Conservation (phyloP, 2,797 vertebrate genomes). For the Myripristis jacobus region DNA sequence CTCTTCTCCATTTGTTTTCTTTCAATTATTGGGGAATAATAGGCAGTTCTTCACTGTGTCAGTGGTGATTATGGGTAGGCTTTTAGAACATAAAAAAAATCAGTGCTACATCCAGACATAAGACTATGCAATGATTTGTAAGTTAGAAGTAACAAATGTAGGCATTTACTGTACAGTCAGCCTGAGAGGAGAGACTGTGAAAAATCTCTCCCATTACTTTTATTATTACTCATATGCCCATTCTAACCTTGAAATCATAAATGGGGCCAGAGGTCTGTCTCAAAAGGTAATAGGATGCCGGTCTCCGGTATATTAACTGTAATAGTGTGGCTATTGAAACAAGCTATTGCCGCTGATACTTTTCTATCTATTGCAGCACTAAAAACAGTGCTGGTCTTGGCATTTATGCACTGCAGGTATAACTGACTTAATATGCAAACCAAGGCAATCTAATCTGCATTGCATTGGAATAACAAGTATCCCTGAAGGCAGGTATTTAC, state of each 20-base stretch:
- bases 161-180: constrained; percentile 15
- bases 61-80: constrained; percentile 1
- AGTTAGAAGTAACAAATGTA: constrained; percentile 5
- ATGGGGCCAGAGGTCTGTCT: not conserved
- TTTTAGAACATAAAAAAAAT: constrained; percentile 35
- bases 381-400: too few relatives aligned
- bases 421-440: not conserved
- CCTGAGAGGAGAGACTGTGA: constrained; percentile 4
- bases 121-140: constrained; percentile 33
- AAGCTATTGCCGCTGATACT: not conserved
- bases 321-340: not conserved
- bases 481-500: too few relatives aligned
- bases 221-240: not conserved
- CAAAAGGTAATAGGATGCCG: not conserved
- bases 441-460: not conserved
- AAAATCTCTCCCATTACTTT: constrained; percentile 5
- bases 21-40: constrained; percentile 18
- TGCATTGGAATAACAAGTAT: too few relatives aligned
- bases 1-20: constrained; percentile 22
- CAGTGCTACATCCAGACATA: constrained; percentile 27
- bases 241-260: constrained; percentile 21
- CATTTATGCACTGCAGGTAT: not conserved
- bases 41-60: constrained; percentile 1
- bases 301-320: not conserved
- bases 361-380: not conserved